phyloP scores from a whole-genome alignment of 2,797 vertebrate genomes.

The Petrocephalus schoutedeni region DNA sequence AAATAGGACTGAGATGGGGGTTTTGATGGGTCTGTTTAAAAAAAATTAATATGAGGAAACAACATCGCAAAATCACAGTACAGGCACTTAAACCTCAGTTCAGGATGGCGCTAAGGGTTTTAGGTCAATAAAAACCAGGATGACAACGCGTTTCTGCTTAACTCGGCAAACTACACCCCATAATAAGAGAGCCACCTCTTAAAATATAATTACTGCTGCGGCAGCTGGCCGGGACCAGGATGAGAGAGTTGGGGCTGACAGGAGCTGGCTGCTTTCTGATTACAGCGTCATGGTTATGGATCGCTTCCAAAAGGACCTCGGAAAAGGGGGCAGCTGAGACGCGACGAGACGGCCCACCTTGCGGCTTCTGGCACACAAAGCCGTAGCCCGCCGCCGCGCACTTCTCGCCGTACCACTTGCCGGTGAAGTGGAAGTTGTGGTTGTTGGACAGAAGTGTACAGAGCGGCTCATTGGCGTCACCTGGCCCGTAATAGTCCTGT shows the following conservation, averaged over 20 bases:
- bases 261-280: neutral
- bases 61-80: slow-evolving; percentile 8
- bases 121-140: neutral
- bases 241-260: neutral
- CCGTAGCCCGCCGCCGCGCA: slow-evolving; percentile 75
- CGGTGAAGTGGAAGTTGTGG: slow-evolving; percentile 80
- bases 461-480: slow-evolving; percentile 51
- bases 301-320: neutral
- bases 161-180: neutral
- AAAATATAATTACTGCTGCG: neutral
- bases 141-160: neutral
- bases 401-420: slow-evolving; percentile 85
- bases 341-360: slow-evolving; percentile 59
- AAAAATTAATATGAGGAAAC: neutral
- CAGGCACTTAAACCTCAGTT: too few species aligned
- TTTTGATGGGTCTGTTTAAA: slow-evolving; percentile 58
- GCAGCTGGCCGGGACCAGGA: neutral
- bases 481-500: slow-evolving; percentile 34
- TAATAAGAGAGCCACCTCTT: neutral
- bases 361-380: slow-evolving; percentile 84
- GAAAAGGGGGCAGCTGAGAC: neutral
- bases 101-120: neutral
- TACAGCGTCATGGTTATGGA: neutral
- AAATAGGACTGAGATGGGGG: slow-evolving; percentile 55
- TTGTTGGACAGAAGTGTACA: slow-evolving; percentile 81